Evolutionary conservation across 2,797 vertebrate species (phyloP).

Genomic region (Melanotaenia boesemani): DNA sequence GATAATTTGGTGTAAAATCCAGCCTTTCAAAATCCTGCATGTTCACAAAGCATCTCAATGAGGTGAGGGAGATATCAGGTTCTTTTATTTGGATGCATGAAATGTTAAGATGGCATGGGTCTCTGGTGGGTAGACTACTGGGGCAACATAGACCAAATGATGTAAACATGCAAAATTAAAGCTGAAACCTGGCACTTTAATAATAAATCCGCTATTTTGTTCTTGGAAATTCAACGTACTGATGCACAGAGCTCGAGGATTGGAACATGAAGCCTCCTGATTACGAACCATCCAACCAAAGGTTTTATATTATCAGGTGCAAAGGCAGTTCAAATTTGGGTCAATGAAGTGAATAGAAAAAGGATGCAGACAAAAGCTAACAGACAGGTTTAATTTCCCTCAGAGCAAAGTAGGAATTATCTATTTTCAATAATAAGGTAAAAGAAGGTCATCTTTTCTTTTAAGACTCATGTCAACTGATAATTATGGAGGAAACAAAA

Average conservation of each 20-base stretch:
- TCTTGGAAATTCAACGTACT: not conserved
- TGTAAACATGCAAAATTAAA: not conserved
- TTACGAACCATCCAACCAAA: no score
- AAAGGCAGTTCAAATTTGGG: conserved; percentile 13
- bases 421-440: conserved; percentile 34
- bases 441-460: conserved; percentile 37
- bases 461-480: conserved; percentile 38
- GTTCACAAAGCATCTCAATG: not conserved
- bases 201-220: not conserved
- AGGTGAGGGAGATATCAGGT: not conserved
- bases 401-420: conserved; percentile 7
- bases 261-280: not conserved
- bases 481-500: conserved; percentile 55
- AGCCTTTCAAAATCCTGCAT: not conserved
- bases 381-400: not conserved
- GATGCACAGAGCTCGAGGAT: not conserved
- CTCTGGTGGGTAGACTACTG: not conserved
- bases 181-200: not conserved
- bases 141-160: not conserved
- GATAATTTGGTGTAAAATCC: not conserved
- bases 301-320: not conserved
- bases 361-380: conserved; percentile 1
- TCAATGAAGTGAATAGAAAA: not conserved
- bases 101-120: not conserved
- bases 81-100: not conserved